Evolutionary conservation across 1,140 invertebrate species (phyloP).

Genomic region (Zaprionus gabonicus): DNA sequence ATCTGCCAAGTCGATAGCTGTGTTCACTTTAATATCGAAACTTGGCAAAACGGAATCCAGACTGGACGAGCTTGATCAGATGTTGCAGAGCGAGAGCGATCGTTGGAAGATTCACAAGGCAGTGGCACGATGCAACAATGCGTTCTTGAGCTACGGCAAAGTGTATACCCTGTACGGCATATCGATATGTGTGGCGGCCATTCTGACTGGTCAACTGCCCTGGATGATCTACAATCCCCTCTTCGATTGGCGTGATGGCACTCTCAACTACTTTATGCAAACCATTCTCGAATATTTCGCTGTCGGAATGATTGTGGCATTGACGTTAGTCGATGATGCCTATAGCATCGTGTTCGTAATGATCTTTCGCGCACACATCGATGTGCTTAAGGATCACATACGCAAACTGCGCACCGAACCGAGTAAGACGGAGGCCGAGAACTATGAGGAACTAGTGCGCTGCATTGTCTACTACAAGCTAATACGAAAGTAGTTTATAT

Average conservation of each 20-base stretch:
- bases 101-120: not conserved
- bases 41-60: not conserved
- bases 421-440: constrained; percentile 24
- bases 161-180: not conserved
- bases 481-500: constrained; percentile 38
- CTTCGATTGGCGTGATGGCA: constrained; percentile 29
- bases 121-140: constrained; percentile 6
- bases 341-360: constrained; percentile 40
- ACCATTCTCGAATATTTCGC: constrained; percentile 1
- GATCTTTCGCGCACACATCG: constrained; percentile 46
- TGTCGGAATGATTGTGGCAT: not conserved
- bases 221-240: constrained; percentile 59
- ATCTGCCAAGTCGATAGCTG: not conserved
- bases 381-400: constrained; percentile 52
- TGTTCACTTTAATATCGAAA: not conserved
- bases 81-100: not conserved
- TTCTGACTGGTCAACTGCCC: constrained; percentile 34
- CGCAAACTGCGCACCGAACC: constrained; percentile 35
- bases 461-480: constrained; percentile 52
- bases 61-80: constrained; percentile 12
- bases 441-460: constrained; percentile 52
- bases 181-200: not conserved
- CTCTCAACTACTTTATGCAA: not conserved
- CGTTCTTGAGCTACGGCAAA: not conserved
- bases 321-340: constrained; percentile 27